Evolutionary conservation across 1,140 invertebrate genomes (phyloP).

Genomic region (Neodiprion fabricii): DNA sequence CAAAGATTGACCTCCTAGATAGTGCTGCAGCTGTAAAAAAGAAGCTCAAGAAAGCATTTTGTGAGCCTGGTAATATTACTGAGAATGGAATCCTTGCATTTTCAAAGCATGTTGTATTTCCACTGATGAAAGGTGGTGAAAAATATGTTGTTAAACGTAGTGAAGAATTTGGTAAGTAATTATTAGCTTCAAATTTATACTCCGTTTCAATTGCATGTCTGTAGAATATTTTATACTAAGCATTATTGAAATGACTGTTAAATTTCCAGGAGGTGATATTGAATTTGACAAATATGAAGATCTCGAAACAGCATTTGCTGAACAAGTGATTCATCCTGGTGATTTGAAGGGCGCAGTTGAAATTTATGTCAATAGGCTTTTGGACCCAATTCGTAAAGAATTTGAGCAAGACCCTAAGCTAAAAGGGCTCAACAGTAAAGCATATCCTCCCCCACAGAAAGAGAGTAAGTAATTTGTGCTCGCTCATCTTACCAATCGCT

Average conservation of each 20-base stretch:
- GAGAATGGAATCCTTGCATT: conserved; percentile 98
- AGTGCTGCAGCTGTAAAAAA: conserved; percentile 86
- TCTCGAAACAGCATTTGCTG: conserved; percentile 79
- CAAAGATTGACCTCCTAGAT: conserved; percentile 98
- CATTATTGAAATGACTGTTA: conserved; percentile 16
- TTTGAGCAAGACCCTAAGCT: conserved; percentile 82
- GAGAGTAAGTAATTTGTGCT: conserved; percentile 53
- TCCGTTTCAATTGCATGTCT: neutral
- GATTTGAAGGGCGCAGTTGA: conserved; percentile 90
- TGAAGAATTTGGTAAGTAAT: conserved; percentile 63
- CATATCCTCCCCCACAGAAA: conserved; percentile 81
- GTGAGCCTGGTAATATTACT: conserved; percentile 94
- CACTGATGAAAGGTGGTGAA: conserved; percentile 75
- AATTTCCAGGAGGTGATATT: conserved; percentile 72
- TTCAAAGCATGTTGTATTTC: conserved; percentile 92
- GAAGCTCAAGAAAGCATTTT: conserved; percentile 97
- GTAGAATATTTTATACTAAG: neutral
- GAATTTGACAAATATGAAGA: conserved; percentile 77
- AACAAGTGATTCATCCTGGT: conserved; percentile 88
- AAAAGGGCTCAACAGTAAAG: conserved; percentile 72
- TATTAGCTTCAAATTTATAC: neutral
- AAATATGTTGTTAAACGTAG: conserved; percentile 67
- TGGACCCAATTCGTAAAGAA: conserved; percentile 89
- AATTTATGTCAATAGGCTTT: conserved; percentile 83
- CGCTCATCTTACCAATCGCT: conserved; percentile 6